Evolutionary conservation across 1,140 invertebrate species (phyloP), one percentile per base, ranked within the genome.

Genomic region (Macrosteles quadrilineatus): DNA sequence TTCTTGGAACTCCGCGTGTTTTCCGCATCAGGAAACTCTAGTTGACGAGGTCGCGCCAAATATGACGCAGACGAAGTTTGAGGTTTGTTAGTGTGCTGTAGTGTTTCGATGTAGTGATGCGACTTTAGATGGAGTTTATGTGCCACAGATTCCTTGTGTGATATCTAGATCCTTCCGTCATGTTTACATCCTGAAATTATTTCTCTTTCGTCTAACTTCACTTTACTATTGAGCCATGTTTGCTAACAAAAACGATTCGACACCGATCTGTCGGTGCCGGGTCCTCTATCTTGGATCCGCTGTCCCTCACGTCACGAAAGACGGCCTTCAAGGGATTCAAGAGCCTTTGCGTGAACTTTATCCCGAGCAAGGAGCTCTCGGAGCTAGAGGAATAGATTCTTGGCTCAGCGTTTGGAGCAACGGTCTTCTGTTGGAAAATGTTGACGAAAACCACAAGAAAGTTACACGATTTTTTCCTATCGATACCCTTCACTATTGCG

Each of bases 391-490:
- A 57, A 98, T 98, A 74, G 96, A 98, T 78, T 97, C 95, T 57
- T 98, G 96, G 94, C 84, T 99, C 29, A 96, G 93, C 74, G 95
- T 99, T 27, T 98, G 96, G 93, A 95, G 93, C 67, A 98, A 98
- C 78, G 97, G 97, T 55, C 89, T 99, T 57, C 83, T 98, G 19
- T 79, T 99, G 69, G 96, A 99, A 81, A 99, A 99, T 80, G 92
- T 98, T 1, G 96, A 98, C 79, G 97, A 98, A 80, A 92, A 95
- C 76, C 90, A 93, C 66, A 94, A 96, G 76, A 92, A 96, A 79
- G 92, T 98, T 55, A 96, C 95, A 25, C 86, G 96, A 73, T 99
- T 98, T 85, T 99, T 99, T 78, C 97, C 96, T 0, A 99, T 99
- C 72, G 94, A 96, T 75, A 92, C 93, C 30, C 81, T 99, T 68